Evolutionary conservation across 2,113 vertebrate genomes (phyloP).

Genomic region (Coreoperca whiteheadi): DNA sequence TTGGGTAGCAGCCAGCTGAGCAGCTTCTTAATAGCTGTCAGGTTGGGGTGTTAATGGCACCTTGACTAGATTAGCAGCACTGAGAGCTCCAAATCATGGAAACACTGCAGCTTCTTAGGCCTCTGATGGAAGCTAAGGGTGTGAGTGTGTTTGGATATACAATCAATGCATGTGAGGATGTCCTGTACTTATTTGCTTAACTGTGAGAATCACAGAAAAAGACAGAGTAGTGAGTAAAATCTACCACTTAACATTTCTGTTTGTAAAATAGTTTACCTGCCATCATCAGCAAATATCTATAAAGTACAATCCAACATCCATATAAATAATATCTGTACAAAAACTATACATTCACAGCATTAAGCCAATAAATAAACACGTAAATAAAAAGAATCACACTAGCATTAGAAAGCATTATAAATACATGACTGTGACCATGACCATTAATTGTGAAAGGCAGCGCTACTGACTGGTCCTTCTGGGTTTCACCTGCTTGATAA

Average conservation of each 20-base stretch:
- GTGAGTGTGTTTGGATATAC: constrained; percentile 40
- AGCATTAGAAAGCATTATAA: background rate
- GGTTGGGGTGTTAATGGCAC: constrained; percentile 75
- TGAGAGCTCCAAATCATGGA: constrained; percentile 61
- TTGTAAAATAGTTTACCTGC: background rate
- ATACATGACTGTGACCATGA: background rate
- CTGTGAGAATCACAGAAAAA: background rate
- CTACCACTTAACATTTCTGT: background rate
- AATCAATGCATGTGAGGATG: background rate
- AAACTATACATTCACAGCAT: background rate
- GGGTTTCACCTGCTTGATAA: background rate
- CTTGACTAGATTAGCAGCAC: constrained; percentile 71
- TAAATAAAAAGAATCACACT: background rate
- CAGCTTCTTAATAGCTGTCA: constrained; percentile 65
- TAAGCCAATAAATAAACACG: background rate
- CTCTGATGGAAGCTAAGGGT: constrained; percentile 38
- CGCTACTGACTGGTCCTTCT: too few relatives aligned
- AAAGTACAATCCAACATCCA: background rate
- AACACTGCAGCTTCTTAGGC: constrained; percentile 48
- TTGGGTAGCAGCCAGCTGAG: constrained; percentile 45
- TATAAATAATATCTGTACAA: background rate
- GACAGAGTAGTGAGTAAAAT: background rate
- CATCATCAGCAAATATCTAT: background rate
- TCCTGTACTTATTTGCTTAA: background rate
- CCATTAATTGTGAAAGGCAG: background rate